These are phyloP conservation scores for Neocrepidodera transversa DNA, from an alignment of 2,888 invertebrate species.

Conservation along the genomic window DNA sequence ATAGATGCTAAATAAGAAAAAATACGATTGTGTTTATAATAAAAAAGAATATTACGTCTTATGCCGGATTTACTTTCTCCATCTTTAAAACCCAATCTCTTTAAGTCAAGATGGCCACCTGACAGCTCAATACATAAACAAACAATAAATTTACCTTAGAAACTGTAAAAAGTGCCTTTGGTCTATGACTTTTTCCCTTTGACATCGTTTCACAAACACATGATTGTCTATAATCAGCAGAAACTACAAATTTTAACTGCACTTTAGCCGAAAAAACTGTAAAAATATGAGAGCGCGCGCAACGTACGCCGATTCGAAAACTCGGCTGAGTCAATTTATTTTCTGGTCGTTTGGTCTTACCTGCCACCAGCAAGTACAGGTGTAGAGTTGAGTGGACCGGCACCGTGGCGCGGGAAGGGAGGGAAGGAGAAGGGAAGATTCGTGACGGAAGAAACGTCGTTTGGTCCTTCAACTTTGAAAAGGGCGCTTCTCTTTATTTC, in stretches of 20 bases:
- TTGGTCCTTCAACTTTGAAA: slow-evolving; percentile 6
- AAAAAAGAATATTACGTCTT: too few relatives aligned
- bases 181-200: slow-evolving; percentile 66
- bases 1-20: too few relatives aligned
- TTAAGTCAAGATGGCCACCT: slow-evolving; percentile 40
- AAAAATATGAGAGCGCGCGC: slow-evolving; percentile 30
- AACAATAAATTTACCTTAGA: slow-evolving; percentile 68
- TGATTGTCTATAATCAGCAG: slow-evolving; percentile 7
- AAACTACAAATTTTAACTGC: slow-evolving; percentile 15
- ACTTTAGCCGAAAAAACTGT: slow-evolving; percentile 25
- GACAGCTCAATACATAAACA: slow-evolving; percentile 27
- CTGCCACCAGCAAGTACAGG: slow-evolving; percentile 40
- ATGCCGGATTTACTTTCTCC: not conserved
- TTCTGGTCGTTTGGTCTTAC: slow-evolving; percentile 38
- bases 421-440: slow-evolving; percentile 8
- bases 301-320: slow-evolving; percentile 27
- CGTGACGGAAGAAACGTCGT: slow-evolving; percentile 17
- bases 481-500: too few relatives aligned
- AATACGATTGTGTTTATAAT: too few relatives aligned
- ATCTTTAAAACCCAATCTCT: slow-evolving; percentile 23
- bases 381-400: slow-evolving; percentile 33
- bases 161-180: slow-evolving; percentile 75
- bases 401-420: slow-evolving; percentile 2
- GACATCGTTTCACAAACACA: slow-evolving; percentile 59
- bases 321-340: slow-evolving; percentile 36